phyloP scores from a whole-genome alignment of 1,140 invertebrate genomes.

The Ylistrum balloti region DNA sequence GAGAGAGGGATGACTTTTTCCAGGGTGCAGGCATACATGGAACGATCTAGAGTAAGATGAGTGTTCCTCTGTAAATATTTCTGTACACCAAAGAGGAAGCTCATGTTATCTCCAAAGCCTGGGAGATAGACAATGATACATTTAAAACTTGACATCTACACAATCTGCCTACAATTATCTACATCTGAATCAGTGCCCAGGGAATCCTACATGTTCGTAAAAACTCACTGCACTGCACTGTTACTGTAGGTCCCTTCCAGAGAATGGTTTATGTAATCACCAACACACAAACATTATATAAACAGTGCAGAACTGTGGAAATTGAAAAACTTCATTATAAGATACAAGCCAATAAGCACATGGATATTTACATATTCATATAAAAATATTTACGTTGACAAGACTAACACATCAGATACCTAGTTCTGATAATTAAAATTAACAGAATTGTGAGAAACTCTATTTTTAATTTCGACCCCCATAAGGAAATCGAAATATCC shows the following conservation, averaged over 20 bases:
- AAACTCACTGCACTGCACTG: neutral
- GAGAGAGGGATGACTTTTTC: too few relatives aligned
- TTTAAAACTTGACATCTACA: neutral
- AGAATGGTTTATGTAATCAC: neutral
- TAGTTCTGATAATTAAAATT: too few relatives aligned
- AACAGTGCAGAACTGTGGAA: neutral
- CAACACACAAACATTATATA: neutral
- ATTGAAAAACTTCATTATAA: too few relatives aligned
- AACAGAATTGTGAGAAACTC: too few relatives aligned
- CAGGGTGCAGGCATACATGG: too few relatives aligned
- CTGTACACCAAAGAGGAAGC: neutral
- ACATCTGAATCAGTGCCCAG: constrained; percentile 11
- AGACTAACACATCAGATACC: too few relatives aligned
- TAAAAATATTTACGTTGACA: too few relatives aligned
- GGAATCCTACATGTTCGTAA: neutral
- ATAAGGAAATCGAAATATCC: too few relatives aligned
- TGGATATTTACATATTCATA: too few relatives aligned
- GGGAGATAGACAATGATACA: constrained; percentile 25
- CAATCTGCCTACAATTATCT: constrained; percentile 20
- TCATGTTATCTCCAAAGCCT: neutral
- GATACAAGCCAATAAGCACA: too few relatives aligned
- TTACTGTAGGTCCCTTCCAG: neutral
- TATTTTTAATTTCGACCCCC: too few relatives aligned
- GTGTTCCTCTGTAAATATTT: neutral
- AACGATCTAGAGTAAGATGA: neutral